A percentile compares a stretch with the other conserved stretches of the same genome.
phyloP scores from a whole-genome alignment of 1,140 invertebrate genomes.

The Himalopsyche phryganea region DNA sequence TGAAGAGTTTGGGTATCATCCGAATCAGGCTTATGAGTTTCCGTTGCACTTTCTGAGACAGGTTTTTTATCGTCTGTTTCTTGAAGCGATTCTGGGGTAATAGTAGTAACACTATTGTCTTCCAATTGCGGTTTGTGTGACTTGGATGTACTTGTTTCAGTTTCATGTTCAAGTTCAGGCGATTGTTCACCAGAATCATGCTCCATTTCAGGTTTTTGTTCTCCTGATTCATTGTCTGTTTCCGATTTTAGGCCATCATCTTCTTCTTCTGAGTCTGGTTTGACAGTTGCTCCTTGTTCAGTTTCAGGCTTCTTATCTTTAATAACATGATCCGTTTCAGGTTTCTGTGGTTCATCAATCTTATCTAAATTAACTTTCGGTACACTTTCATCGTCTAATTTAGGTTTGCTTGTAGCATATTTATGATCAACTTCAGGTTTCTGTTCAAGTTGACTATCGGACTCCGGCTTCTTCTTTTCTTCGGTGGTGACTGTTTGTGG shows the following conservation, averaged over 20 bases:
- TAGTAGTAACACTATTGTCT: no score
- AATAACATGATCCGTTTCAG: not conserved
- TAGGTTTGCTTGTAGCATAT: slow-evolving; percentile 14
- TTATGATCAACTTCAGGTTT: slow-evolving; percentile 3
- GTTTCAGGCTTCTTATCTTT: no score
- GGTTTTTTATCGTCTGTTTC: no score
- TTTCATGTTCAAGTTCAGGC: no score
- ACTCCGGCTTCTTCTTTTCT: slow-evolving; percentile 28
- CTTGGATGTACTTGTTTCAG: no score
- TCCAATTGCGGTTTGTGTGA: no score
- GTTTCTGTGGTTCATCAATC: not conserved
- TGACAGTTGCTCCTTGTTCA: not conserved
- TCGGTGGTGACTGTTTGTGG: slow-evolving; percentile 27
- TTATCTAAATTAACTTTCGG: not conserved
- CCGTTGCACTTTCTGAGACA: no score
- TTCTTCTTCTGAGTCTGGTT: slow-evolving; percentile 1
- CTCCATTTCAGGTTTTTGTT: no score
- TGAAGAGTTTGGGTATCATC: no score
- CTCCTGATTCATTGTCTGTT: not conserved
- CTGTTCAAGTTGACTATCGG: not conserved
- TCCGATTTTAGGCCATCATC: not conserved
- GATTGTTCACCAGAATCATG: no score
- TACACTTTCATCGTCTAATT: not conserved
- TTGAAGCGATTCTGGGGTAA: no score
- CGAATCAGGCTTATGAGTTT: no score